Evolutionary conservation across 2,797 vertebrate genomes (phyloP).

Genomic region (Loriculus beryllinus): DNA sequence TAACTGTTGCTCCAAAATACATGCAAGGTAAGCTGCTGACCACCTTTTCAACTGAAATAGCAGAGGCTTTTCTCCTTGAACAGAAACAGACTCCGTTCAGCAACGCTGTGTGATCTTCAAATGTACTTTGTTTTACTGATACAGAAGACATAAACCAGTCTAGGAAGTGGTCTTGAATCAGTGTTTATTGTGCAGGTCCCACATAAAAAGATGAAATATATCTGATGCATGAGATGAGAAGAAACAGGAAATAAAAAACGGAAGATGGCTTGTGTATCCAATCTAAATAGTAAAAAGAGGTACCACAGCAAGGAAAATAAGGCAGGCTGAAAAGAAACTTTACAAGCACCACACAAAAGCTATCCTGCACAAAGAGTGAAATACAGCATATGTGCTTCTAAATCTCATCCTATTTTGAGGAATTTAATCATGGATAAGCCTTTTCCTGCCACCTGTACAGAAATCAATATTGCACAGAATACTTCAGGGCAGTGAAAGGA

Average conservation of each 20-base stretch:
- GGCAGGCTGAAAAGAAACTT: neutral
- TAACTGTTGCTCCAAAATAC: neutral
- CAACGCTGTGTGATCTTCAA: neutral
- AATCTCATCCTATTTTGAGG: slow-evolving; percentile 11
- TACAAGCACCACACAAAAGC: neutral
- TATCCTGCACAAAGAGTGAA: neutral
- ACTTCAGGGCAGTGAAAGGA: neutral
- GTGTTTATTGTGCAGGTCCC: neutral
- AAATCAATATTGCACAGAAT: neutral
- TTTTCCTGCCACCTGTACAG: slow-evolving; percentile 35
- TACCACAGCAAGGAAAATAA: neutral
- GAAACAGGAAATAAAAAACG: neutral
- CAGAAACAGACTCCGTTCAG: neutral
- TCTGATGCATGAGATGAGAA: neutral
- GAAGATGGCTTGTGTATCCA: neutral
- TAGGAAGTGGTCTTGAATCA: neutral
- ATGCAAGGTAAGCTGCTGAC: neutral
- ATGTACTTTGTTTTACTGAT: neutral
- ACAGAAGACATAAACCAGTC: neutral
- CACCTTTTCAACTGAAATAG: neutral
- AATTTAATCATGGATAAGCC: slow-evolving; percentile 25
- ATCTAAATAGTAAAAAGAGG: neutral
- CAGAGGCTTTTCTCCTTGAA: neutral
- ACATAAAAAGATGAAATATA: neutral
- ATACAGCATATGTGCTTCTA: neutral